Percentiles rank a stretch among this genome's conserved stretches.
Conservation (phyloP, 2,797 vertebrate genomes). For the Acipenser transmontanus region DNA sequence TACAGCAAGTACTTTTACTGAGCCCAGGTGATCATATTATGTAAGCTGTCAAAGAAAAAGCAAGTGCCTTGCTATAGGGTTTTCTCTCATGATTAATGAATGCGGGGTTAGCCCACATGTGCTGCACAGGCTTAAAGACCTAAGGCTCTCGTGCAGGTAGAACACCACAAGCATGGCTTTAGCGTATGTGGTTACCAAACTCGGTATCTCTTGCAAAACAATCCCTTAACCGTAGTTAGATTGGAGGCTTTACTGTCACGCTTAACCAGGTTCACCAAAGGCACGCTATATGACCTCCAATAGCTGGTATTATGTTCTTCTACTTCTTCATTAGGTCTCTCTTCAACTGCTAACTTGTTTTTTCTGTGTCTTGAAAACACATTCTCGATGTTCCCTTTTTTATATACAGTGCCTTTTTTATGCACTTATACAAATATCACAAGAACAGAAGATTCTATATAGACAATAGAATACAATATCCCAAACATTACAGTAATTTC, state of each 20-base stretch:
- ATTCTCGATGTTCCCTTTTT: too few relatives aligned
- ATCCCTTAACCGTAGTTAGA: background rate
- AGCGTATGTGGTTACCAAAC: slow-evolving; percentile 3
- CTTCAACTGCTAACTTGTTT: too few relatives aligned
- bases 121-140: background rate
- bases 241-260: slow-evolving; percentile 2
- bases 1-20: background rate
- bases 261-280: slow-evolving; percentile 2
- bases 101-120: slow-evolving; percentile 4
- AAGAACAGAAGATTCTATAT: too few relatives aligned
- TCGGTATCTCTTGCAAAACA: slow-evolving; percentile 6
- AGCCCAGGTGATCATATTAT: background rate
- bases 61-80: background rate
- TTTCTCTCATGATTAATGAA: slow-evolving; percentile 5
- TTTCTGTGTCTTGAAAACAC: too few relatives aligned
- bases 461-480: too few relatives aligned
- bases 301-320: background rate
- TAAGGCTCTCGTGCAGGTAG: slow-evolving; percentile 2
- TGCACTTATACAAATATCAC: too few relatives aligned
- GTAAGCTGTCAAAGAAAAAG: background rate
- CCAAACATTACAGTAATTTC: too few relatives aligned
- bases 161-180: slow-evolving; percentile 3
- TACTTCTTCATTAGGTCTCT: too few relatives aligned
- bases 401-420: too few relatives aligned
- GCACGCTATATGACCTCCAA: background rate